phyloP scores from a whole-genome alignment of 2,797 vertebrate genomes.

The Poeciliopsis turneri region DNA sequence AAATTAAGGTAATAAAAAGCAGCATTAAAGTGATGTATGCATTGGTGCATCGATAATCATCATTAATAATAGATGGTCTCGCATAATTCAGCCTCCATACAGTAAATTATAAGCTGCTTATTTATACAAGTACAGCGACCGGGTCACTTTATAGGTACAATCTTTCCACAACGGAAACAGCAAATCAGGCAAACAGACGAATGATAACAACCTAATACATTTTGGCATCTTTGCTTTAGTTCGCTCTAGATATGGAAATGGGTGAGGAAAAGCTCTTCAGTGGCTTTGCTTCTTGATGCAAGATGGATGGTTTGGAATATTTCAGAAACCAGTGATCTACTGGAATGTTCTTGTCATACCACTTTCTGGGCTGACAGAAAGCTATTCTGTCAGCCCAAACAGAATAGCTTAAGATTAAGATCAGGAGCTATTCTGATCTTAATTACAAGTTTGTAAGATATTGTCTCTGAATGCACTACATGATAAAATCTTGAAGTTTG shows the following conservation, averaged over 20 bases:
- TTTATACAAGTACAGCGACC: neutral
- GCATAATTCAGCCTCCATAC: neutral
- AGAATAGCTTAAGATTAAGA: no score
- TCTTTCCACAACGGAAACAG: neutral
- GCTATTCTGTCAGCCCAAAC: no score
- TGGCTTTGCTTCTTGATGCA: neutral
- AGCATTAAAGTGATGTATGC: neutral
- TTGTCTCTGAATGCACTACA: neutral
- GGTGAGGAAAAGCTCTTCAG: neutral
- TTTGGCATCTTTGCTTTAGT: neutral
- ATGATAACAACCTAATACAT: neutral
- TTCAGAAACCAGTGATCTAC: neutral
- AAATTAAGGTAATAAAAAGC: neutral
- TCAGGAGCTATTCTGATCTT: neutral
- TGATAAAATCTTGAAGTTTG: neutral
- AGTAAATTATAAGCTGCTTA: neutral
- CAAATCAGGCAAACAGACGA: neutral
- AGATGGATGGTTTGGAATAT: neutral
- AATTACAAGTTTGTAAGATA: neutral
- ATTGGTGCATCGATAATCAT: neutral
- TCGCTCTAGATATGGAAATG: neutral
- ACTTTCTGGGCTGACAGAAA: neutral
- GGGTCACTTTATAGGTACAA: neutral
- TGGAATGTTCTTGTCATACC: neutral
- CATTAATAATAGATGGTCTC: neutral